Evolutionary conservation across 2,113 vertebrate genomes (phyloP).

Genomic region (Cololabis saira): DNA sequence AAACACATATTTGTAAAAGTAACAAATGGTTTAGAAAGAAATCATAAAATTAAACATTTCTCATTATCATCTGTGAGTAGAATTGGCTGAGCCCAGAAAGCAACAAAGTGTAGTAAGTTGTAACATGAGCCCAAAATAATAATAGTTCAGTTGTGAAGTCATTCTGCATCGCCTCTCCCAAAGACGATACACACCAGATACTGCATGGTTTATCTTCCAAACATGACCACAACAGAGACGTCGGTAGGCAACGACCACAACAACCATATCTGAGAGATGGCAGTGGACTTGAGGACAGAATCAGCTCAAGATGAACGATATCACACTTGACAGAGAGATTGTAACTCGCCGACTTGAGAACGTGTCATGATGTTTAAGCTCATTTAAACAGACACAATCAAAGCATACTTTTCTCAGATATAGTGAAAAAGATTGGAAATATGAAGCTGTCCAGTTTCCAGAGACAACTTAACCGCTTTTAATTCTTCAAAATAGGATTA

Average conservation of each 20-base stretch:
- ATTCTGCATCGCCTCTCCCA: constrained; percentile 54
- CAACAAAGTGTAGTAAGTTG: constrained; percentile 18
- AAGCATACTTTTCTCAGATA: constrained; percentile 16
- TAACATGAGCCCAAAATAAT: constrained; percentile 63
- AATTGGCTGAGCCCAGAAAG: constrained; percentile 4
- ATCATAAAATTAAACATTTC: constrained; percentile 1
- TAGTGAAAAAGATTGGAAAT: constrained; percentile 14
- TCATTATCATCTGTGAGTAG: background rate
- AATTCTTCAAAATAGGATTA: no score
- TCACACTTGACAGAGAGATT: constrained; percentile 57
- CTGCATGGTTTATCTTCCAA: constrained; percentile 55
- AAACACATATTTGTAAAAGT: constrained; percentile 11
- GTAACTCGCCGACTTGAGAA: constrained; percentile 35
- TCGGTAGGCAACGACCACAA: constrained; percentile 51
- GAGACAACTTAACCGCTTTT: background rate
- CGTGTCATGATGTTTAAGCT: constrained; percentile 34
- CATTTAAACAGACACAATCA: constrained; percentile 21
- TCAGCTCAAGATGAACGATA: constrained; percentile 63
- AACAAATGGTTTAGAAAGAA: constrained; percentile 14
- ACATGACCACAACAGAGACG: constrained; percentile 64
- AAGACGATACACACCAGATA: constrained; percentile 71
- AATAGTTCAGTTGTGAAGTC: constrained; percentile 51
- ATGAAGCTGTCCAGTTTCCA: constrained; percentile 9
- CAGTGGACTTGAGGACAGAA: constrained; percentile 45
- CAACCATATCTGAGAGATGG: constrained; percentile 56